These are phyloP conservation scores for Drosophila pseudoananassae DNA, from an alignment of 1,140 invertebrate genomes.

Conservation along the genomic window DNA sequence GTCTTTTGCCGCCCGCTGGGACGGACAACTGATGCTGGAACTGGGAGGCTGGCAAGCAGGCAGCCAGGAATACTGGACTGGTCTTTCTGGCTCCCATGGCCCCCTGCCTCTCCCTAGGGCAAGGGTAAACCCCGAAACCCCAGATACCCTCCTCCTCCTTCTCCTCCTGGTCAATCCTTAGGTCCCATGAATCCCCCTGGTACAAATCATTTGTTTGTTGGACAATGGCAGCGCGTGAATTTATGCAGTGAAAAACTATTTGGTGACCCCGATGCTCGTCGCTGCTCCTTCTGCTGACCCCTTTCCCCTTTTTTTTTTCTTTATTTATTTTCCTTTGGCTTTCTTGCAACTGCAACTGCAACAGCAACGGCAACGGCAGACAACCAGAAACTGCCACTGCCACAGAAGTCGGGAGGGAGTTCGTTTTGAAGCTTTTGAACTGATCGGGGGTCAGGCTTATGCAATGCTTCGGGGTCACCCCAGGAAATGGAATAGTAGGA, in stretches of 20 bases:
- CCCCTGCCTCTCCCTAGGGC: conserved; percentile 43
- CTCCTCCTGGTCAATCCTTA: conserved; percentile 14
- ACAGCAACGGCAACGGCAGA: background rate
- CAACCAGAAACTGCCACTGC: conserved; percentile 36
- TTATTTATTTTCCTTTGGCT: background rate
- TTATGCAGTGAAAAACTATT: conserved; percentile 76
- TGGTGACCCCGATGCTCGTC: conserved; percentile 59
- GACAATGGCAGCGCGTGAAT: conserved; percentile 82
- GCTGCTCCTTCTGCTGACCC: conserved; percentile 31
- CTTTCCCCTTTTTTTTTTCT: background rate
- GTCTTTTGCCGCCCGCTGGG: conserved; percentile 32
- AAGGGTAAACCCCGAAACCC: conserved; percentile 16
- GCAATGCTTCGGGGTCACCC: conserved; percentile 46
- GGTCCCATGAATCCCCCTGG: background rate
- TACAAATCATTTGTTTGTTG: conserved; percentile 75
- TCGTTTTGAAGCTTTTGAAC: conserved; percentile 26
- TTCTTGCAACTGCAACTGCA: conserved; percentile 4
- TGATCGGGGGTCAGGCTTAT: conserved; percentile 52
- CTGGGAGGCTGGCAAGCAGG: background rate
- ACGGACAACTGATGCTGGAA: conserved; percentile 23
- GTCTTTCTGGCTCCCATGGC: conserved; percentile 43
- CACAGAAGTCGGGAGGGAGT: conserved; percentile 28
- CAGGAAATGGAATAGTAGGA: conserved; percentile 2
- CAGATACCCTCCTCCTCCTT: background rate
- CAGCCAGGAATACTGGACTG: conserved; percentile 5